Percentiles rank a stretch among this genome's conserved stretches.
phyloP scores from a whole-genome alignment of 2,113 vertebrate species.

The Protomyctophum bolini region DNA sequence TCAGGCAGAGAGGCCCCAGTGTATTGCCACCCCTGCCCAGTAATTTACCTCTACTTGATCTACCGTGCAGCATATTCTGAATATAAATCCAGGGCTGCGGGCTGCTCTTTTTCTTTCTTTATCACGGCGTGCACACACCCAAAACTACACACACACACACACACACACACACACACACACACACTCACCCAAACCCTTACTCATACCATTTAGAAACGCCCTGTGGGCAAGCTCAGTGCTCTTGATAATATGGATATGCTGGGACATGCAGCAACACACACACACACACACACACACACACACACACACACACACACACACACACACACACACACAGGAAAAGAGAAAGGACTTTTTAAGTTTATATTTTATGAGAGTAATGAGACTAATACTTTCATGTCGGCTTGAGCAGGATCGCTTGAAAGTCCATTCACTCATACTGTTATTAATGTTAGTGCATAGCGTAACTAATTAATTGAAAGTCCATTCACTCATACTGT shows the following conservation, averaged over 20 bases:
- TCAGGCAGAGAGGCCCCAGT: constrained; percentile 6
- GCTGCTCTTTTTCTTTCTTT: constrained; percentile 41
- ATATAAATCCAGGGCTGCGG: constrained; percentile 50
- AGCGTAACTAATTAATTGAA: neutral
- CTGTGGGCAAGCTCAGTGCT: constrained; percentile 29
- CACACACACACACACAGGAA: neutral
- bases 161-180: neutral
- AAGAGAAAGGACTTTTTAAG: neutral
- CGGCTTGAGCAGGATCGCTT: neutral
- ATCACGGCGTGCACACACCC: constrained; percentile 33
- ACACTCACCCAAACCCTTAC: neutral
- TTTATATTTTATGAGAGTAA: neutral
- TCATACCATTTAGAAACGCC: constrained; percentile 42
- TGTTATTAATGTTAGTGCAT: neutral
- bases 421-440: neutral
- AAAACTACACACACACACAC: constrained; percentile 27
- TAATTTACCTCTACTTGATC: constrained; percentile 25
- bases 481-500: neutral
- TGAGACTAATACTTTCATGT: neutral
- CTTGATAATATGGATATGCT: constrained; percentile 47
- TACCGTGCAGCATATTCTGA: neutral
- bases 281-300: neutral
- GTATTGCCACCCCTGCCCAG: constrained; percentile 2
- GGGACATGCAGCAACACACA: constrained; percentile 47
- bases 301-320: constrained; percentile 6